phyloP scores from a whole-genome alignment of 2,888 invertebrate species.

The Dinocampus coccinellae region DNA sequence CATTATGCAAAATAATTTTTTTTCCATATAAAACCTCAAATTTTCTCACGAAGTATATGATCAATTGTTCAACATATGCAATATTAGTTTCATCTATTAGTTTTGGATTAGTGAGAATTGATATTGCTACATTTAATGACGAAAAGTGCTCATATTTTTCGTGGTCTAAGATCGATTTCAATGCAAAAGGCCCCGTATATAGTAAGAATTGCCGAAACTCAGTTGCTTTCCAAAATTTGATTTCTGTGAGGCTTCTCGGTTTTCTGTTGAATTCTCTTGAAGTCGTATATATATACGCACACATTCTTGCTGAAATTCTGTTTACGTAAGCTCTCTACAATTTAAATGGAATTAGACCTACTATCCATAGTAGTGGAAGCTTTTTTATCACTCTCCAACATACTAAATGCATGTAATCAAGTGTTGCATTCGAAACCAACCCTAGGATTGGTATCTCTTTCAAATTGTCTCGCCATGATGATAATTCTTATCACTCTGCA shows the following conservation, averaged over 20 bases:
- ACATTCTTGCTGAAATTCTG: not conserved
- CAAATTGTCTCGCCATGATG: not conserved
- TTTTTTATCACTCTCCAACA: not conserved
- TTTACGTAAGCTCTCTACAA: not conserved
- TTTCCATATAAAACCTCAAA: constrained; percentile 9
- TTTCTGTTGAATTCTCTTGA: constrained; percentile 23
- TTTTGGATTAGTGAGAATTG: constrained; percentile 15
- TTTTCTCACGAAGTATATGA: not conserved
- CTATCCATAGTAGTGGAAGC: not conserved
- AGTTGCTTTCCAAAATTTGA: constrained; percentile 23
- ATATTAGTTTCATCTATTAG: not conserved
- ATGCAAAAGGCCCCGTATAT: constrained; percentile 19
- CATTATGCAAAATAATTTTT: constrained; percentile 8
- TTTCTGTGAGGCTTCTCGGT: constrained; percentile 21
- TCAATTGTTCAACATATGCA: constrained; percentile 11
- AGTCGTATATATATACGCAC: not conserved
- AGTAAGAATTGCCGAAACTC: constrained; percentile 26
- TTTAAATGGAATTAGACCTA: not conserved
- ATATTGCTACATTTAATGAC: constrained; percentile 15
- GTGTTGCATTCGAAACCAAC: not conserved
- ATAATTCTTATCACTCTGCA: not conserved
- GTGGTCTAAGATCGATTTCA: not conserved
- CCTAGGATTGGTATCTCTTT: not conserved
- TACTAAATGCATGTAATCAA: constrained; percentile 1
- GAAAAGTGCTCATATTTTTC: constrained; percentile 21